These are phyloP conservation scores for Myocastor coypus DNA, from an alignment of 2,113 vertebrate species.

Conservation along the genomic window DNA sequence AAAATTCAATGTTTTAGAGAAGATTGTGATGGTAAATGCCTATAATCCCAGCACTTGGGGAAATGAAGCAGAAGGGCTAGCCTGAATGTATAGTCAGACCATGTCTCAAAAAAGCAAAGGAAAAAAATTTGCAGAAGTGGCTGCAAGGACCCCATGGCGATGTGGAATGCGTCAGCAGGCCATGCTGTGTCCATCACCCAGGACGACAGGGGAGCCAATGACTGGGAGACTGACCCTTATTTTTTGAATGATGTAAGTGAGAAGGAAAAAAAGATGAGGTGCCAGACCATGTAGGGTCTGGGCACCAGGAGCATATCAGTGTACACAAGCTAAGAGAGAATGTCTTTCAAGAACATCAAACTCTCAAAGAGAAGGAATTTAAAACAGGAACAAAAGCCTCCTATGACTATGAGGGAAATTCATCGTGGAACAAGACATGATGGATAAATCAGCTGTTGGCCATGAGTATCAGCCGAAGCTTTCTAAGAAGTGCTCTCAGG, in stretches of 20 bases:
- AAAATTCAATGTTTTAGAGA: background rate
- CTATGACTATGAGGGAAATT: slow-evolving; percentile 96
- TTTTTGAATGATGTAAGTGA: slow-evolving; percentile 99
- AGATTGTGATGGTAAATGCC: background rate
- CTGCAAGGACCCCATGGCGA: too few species aligned
- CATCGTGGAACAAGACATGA: slow-evolving; percentile 95
- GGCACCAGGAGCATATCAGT: slow-evolving; percentile 97
- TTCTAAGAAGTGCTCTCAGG: too few species aligned
- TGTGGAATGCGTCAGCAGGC: slow-evolving; percentile 97
- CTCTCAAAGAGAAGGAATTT: slow-evolving; percentile 93
- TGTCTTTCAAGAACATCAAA: slow-evolving; percentile 94
- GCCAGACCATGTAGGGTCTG: slow-evolving; percentile 96
- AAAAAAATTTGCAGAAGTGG: background rate
- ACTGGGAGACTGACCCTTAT: slow-evolving; percentile 99
- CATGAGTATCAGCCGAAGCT: too few species aligned
- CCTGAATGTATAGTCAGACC: background rate
- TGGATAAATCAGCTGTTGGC: slow-evolving; percentile 90
- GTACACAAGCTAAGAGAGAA: slow-evolving; percentile 94
- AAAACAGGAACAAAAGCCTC: slow-evolving; percentile 94
- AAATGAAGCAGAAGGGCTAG: background rate
- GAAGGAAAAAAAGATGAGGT: slow-evolving; percentile 98
- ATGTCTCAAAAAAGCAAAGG: background rate
- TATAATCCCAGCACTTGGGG: background rate
- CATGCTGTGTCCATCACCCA: slow-evolving; percentile 88
- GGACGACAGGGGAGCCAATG: slow-evolving; percentile 91